These are phyloP conservation scores for Sander vitreus DNA, from an alignment of 2,113 vertebrate genomes.

Conservation along the genomic window DNA sequence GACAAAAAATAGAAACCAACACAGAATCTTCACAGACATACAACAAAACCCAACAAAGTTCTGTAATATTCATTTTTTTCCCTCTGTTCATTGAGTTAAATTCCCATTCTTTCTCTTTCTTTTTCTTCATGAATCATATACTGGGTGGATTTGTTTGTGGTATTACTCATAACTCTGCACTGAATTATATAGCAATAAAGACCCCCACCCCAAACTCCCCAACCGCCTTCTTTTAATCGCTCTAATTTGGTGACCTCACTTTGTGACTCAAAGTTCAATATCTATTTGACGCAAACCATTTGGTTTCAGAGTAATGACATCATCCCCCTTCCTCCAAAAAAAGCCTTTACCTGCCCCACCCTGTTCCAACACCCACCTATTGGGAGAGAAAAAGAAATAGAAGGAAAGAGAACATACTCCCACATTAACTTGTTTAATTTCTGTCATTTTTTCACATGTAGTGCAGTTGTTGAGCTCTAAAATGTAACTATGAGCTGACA, in stretches of 20 bases:
- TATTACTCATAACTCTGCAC: constrained; percentile 85
- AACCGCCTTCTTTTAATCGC: constrained; percentile 39
- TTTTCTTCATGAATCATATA: constrained; percentile 81
- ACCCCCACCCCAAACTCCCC: constrained; percentile 57
- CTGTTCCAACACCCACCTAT: constrained; percentile 42
- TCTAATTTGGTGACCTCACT: constrained; percentile 74
- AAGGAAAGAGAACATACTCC: constrained; percentile 81
- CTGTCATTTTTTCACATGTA: constrained; percentile 81
- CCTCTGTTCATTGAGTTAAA: constrained; percentile 80
- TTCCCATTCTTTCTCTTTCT: constrained; percentile 85
- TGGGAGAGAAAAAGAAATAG: constrained; percentile 78
- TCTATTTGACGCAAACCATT: constrained; percentile 62
- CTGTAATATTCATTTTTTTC: constrained; percentile 77
- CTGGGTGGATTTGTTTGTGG: constrained; percentile 82
- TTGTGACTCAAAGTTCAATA: constrained; percentile 51
- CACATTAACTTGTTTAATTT: constrained; percentile 82
- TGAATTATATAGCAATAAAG: constrained; percentile 88
- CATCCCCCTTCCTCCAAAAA: background rate
- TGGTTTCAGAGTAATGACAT: constrained; percentile 64
- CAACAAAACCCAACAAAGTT: constrained; percentile 77
- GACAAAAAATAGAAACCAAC: constrained; percentile 71
- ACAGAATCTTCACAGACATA: constrained; percentile 79
- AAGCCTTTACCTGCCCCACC: constrained; percentile 22
- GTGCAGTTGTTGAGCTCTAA: constrained; percentile 77
- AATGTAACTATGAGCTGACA: constrained; percentile 83